phyloP scores from a whole-genome alignment of 2,113 vertebrate species.

The Cacatua alba region DNA sequence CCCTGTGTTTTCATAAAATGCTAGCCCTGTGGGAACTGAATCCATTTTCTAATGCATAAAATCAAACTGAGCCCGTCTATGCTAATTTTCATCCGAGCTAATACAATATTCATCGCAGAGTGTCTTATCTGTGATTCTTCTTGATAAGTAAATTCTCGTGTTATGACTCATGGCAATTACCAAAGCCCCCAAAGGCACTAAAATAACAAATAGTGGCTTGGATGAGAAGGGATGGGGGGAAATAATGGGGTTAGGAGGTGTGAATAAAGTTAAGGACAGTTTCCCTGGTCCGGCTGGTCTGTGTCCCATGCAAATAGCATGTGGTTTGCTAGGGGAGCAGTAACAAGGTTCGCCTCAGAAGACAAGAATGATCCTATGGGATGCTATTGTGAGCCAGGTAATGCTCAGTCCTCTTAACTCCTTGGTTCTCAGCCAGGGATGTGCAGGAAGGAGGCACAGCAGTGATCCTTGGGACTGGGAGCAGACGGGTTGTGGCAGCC shows the following conservation, averaged over 20 bases:
- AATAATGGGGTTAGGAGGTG: background rate
- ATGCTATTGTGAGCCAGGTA: background rate
- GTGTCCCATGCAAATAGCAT: background rate
- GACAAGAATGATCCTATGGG: background rate
- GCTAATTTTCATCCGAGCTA: conserved; percentile 45
- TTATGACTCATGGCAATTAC: conserved; percentile 56
- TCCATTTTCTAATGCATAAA: conserved; percentile 46
- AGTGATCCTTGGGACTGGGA: background rate
- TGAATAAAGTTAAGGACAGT: background rate
- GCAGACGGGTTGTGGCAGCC: background rate
- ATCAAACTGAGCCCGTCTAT: conserved; percentile 7
- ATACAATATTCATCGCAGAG: conserved; percentile 54
- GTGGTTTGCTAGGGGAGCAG: background rate
- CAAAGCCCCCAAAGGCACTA: conserved; percentile 9
- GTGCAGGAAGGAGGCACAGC: background rate
- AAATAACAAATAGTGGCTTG: conserved; percentile 15
- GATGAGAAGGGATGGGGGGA: background rate
- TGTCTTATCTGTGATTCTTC: conserved; percentile 36
- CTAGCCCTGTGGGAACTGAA: background rate
- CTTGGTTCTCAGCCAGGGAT: background rate
- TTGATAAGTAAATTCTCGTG: conserved; percentile 51
- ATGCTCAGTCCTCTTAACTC: background rate
- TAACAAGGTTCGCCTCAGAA: background rate
- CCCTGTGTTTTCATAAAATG: conserved; percentile 29
- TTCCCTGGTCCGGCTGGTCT: background rate